Evolutionary conservation across 2,888 invertebrate species (phyloP), one percentile per base, ranked within the genome.

Genomic region (Pardosa pseudoannulata): DNA sequence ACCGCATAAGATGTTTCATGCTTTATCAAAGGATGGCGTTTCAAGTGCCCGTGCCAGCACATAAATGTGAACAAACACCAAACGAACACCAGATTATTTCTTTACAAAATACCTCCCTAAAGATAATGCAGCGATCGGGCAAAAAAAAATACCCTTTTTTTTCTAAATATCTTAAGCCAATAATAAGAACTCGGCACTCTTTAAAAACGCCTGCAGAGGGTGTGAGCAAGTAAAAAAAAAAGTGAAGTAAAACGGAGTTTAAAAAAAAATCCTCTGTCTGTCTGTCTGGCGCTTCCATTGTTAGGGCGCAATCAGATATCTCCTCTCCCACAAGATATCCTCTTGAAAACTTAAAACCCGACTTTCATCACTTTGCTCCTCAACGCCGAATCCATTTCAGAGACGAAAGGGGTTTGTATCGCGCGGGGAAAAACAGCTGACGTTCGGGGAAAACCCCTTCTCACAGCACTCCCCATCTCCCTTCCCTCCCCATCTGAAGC

Each of bases 381-480:
- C 23, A 68, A 23, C 68, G 67, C 67, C 31, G 32, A 32, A 19
- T 32, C 32, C 67, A 67, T 32, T 67, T 67, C 67, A 70, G 83
- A 56, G 76, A 85, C 76, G 78, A 85, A 80, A 78, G 83, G 83
- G 83, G 65, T 71, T 82, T 75, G 75, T 75, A 76, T 76, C 70
- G 79, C 74, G 28, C 67, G 31, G 83, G 78, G 83, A 85, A 85
- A 85, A 85, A 85, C 83, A 85, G 83, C 78, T 85, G 83, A 85
- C 83, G 83, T 85, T 76, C 70, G 75, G 67, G 72, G 70, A 82
- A 75, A 56, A 56, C 56, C 56, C 56, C 56, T 46, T 46, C 41
- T 46, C 41, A 46, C 6, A 46, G 41, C 9, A 56, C 7, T 56
- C 56, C 19, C 23, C 56, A 19, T 2, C 56, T 23, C 7, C 56